Base-by-base conservation (phyloP, 2,797 vertebrate species). In the Sciurus vulgaris region DNA sequence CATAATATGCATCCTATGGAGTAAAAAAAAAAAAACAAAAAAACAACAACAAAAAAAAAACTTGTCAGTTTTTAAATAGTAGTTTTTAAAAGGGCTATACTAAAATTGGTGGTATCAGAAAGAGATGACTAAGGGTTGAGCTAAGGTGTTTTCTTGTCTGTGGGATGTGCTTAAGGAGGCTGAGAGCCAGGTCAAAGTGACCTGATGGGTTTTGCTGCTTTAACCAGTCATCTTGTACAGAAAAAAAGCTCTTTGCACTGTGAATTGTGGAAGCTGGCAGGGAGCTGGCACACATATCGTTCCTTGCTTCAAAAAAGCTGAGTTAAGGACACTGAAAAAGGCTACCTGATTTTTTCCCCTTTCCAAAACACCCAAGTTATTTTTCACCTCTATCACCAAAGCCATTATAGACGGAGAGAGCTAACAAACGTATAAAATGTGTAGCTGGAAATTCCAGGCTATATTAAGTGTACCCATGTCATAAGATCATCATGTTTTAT, bases 271-370 rank as follows among this genome's bases (percentile, higher is more conserved):
- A 79, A 54, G 61, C n/a, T 33, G 65, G 33, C 33, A 67, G 28
- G 63, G 30, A n/a, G 15, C 56, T 63, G 44, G 35, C n/a, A 92
- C 38, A 82, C 70, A 28, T 3, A 33, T 38, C 82, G 94, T 92
- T 73, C 86, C 69, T 88, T 90, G 17, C 44, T 28, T 93, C 72
- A 74, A 17, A 47, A 87, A 91, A 93, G 35, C 24, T 69, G 41
- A 91, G 15, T 38, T 92, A 93, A 86, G 28, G 59, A 63, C 63
- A 85, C 93, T 94, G 76, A 76, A 78, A 94, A 97, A 93, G 44
- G 47, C 61, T 90, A 47, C 11, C 35, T 61, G 12, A n/a, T 65
- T 78, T 82, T 33, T 72, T 15, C 41, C 20, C 28, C 22, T 89
- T 93, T 89, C 56, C 70, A 49, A 93, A 83, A 35, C 20, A 95